Evolutionary conservation across 2,797 vertebrate genomes (phyloP).

Genomic region (Neoniphon sammara): DNA sequence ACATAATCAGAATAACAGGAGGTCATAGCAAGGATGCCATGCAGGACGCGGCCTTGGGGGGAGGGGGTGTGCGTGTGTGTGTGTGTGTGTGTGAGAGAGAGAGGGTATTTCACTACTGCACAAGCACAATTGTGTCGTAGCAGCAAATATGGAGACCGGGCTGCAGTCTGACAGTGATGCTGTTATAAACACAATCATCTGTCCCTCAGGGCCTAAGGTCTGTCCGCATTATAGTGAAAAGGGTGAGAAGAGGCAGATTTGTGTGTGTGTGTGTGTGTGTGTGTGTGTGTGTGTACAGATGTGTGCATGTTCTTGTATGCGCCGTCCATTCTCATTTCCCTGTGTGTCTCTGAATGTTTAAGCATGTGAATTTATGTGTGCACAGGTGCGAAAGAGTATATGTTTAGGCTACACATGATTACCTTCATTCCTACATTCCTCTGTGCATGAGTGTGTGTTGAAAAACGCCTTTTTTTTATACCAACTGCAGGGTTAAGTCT

Average conservation of each 20-base stretch:
- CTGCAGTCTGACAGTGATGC: slow-evolving; percentile 64
- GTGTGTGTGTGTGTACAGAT: too few relatives aligned
- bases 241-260: slow-evolving; percentile 9
- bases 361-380: background rate
- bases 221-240: slow-evolving; percentile 51
- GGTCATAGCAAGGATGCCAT: slow-evolving; percentile 48
- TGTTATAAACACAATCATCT: slow-evolving; percentile 58
- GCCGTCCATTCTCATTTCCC: background rate
- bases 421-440: background rate
- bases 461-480: too few relatives aligned
- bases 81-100: too few relatives aligned
- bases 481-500: too few relatives aligned
- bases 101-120: slow-evolving; percentile 22
- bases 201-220: slow-evolving; percentile 55
- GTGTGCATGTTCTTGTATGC: background rate
- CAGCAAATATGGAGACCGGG: slow-evolving; percentile 10
- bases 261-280: too few relatives aligned
- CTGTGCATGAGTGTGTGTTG: background rate
- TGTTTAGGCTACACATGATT: background rate
- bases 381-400: background rate
- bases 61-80: too few relatives aligned
- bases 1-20: slow-evolving; percentile 45
- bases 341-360: background rate
- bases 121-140: background rate
- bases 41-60: slow-evolving; percentile 27